Evolutionary conservation across 1,140 invertebrate species (phyloP).

Genomic region (Procambarus clarkii): DNA sequence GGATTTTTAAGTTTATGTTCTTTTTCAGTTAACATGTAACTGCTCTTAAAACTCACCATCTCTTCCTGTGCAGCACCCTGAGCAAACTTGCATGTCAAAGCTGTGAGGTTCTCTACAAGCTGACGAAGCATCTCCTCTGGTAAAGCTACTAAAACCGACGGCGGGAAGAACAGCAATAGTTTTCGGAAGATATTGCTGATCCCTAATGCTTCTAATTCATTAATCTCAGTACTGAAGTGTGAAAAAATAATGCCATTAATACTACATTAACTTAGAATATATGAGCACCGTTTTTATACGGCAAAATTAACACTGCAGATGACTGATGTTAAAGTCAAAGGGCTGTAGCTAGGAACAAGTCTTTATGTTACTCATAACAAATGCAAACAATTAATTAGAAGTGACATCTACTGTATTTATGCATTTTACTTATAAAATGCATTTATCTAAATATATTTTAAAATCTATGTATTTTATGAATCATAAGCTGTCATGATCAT

Average conservation of each 20-base stretch:
- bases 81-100: slow-evolving; percentile 85
- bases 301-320: background rate
- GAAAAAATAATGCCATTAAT: background rate
- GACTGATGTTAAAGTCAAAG: no score
- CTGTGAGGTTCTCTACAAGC: slow-evolving; percentile 82
- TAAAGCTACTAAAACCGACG: slow-evolving; percentile 76
- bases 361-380: no score
- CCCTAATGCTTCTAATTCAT: slow-evolving; percentile 77
- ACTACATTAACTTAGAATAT: background rate
- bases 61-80: slow-evolving; percentile 85
- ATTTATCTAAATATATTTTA: no score
- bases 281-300: background rate
- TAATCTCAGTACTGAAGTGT: slow-evolving; percentile 79
- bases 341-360: no score
- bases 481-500: no score
- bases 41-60: slow-evolving; percentile 78
- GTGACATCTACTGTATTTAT: no score
- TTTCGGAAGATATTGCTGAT: slow-evolving; percentile 77
- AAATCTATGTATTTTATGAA: no score
- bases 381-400: no score
- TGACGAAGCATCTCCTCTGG: slow-evolving; percentile 76
- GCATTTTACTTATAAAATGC: no score
- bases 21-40: background rate
- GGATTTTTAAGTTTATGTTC: background rate
- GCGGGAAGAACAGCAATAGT: slow-evolving; percentile 80